phyloP scores from a whole-genome alignment of 2,797 vertebrate species.

The Podarcis siculus region DNA sequence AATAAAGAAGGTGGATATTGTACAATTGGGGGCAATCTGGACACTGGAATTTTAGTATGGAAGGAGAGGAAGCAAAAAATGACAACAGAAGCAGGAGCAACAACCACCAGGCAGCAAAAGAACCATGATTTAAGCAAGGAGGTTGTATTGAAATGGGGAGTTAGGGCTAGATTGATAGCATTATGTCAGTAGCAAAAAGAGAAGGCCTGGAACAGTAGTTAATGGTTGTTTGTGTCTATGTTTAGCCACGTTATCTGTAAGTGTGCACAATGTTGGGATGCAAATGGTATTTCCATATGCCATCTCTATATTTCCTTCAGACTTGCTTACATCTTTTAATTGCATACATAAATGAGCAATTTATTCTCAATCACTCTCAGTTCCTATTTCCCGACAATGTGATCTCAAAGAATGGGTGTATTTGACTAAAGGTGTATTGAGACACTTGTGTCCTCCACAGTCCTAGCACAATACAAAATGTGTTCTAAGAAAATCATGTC shows the following conservation, averaged over 20 bases:
- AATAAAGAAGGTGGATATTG: not conserved
- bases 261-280: not conserved
- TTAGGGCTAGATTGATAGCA: not conserved
- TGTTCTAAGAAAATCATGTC: not conserved
- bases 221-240: not conserved
- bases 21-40: not conserved
- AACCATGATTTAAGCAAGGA: not conserved
- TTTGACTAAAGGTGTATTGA: not conserved
- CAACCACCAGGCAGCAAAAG: not conserved
- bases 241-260: not conserved
- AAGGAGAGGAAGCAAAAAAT: not conserved
- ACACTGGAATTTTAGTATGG: not conserved
- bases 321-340: not conserved
- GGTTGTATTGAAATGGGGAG: not conserved
- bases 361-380: not conserved
- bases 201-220: not conserved
- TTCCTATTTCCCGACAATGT: not conserved
- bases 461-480: not conserved
- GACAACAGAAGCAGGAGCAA: too few species aligned
- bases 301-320: not conserved
- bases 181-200: not conserved
- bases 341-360: not conserved
- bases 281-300: not conserved
- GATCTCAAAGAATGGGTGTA: not conserved
- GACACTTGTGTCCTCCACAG: not conserved